Percentiles rank a stretch among this genome's conserved stretches.
phyloP scores from a whole-genome alignment of 2,797 vertebrate genomes.

The Acanthornis magna region DNA sequence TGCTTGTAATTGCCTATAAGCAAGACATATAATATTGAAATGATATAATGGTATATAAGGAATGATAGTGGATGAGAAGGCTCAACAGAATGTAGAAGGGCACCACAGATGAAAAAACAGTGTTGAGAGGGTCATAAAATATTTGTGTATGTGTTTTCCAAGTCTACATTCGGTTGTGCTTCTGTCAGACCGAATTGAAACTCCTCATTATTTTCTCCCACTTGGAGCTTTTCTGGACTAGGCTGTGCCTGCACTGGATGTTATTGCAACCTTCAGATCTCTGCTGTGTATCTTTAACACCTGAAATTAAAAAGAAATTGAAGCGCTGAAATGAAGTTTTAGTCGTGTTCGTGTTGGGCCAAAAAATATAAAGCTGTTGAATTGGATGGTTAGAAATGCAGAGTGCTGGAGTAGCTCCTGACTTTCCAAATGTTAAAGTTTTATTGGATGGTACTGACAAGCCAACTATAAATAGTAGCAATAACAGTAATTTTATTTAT shows the following conservation, averaged over 20 bases:
- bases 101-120: neutral
- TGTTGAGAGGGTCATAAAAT: neutral
- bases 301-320: neutral
- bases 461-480: conserved; percentile 10
- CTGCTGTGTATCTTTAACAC: neutral
- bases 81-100: neutral
- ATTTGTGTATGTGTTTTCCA: neutral
- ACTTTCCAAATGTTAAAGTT: neutral
- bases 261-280: rapidly evolving
- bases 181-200: neutral
- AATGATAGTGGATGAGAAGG: neutral
- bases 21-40: neutral
- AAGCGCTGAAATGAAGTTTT: neutral
- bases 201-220: neutral
- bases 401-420: neutral
- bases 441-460: neutral
- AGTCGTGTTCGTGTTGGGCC: neutral
- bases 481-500: conserved; percentile 65
- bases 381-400: neutral
- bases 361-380: neutral
- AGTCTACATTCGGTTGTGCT: neutral
- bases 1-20: neutral
- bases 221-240: neutral
- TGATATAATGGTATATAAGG: neutral
- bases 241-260: neutral